Evolutionary conservation across 1,140 invertebrate genomes (phyloP).

Genomic region (Tetramorium simillimum): DNA sequence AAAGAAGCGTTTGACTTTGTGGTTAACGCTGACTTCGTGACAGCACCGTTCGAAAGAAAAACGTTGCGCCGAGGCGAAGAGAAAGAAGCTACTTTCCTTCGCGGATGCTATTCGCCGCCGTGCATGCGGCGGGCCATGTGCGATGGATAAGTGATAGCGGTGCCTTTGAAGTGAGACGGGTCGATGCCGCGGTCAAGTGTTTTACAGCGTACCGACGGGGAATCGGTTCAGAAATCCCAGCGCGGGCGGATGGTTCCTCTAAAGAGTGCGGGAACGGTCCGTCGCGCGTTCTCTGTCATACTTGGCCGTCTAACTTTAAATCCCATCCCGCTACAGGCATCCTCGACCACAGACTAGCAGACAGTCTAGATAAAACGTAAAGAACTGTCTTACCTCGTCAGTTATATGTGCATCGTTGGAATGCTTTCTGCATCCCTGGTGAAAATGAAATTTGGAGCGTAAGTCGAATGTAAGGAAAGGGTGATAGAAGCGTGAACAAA

Average conservation of each 20-base stretch:
- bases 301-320: conserved; percentile 44
- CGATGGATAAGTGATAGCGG: conserved; percentile 79
- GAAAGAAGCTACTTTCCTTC: conserved; percentile 55
- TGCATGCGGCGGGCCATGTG: conserved; percentile 78
- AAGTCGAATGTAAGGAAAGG: too few relatives aligned
- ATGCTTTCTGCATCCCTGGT: not conserved
- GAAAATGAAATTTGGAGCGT: too few relatives aligned
- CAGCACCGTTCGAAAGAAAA: not conserved
- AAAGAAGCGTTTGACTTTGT: conserved; percentile 9
- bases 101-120: conserved; percentile 43
- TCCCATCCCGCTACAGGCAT: not conserved
- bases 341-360: not conserved
- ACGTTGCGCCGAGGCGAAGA: not conserved
- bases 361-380: conserved; percentile 13
- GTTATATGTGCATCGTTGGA: not conserved
- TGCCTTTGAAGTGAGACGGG: conserved; percentile 71
- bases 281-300: conserved; percentile 25
- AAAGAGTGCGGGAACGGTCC: conserved; percentile 28
- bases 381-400: conserved; percentile 35
- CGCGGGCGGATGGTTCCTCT: conserved; percentile 47
- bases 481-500: too few relatives aligned
- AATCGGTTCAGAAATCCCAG: conserved; percentile 33
- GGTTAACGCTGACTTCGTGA: conserved; percentile 8
- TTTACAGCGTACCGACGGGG: conserved; percentile 43
- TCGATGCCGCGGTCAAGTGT: conserved; percentile 76